These are phyloP conservation scores for Zapornia atra DNA, from an alignment of 2,113 vertebrate species.

Conservation along the genomic window DNA sequence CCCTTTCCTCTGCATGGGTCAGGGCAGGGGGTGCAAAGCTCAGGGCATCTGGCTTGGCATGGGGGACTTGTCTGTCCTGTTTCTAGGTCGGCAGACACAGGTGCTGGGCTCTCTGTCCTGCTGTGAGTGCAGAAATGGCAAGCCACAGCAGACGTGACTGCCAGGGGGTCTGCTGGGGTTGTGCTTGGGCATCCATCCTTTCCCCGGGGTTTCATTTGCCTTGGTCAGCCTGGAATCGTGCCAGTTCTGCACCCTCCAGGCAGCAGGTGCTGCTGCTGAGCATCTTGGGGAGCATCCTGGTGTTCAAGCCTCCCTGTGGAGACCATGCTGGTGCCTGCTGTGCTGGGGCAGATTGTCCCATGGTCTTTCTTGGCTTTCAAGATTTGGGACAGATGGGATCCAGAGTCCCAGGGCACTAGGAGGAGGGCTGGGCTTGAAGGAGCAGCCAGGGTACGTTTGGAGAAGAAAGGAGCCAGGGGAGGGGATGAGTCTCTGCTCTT, in stretches of 20 bases:
- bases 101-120: background rate
- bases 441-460: background rate
- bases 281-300: background rate
- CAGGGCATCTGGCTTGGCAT: background rate
- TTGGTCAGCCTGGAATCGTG: background rate
- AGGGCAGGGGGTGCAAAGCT: background rate
- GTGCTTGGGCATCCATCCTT: background rate
- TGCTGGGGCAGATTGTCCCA: background rate
- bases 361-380: slow-evolving; percentile 34
- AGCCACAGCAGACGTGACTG: background rate
- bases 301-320: background rate
- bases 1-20: background rate
- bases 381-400: background rate
- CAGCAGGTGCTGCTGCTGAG: background rate
- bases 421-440: background rate
- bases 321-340: background rate
- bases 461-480: background rate
- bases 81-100: background rate
- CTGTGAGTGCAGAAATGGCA: background rate
- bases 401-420: background rate
- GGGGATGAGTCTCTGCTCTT: background rate
- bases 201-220: background rate
- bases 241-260: background rate
- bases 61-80: background rate
- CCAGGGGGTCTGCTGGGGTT: background rate